Evolutionary conservation across 2,113 vertebrate species (phyloP), one percentile per base, ranked within the genome.

Genomic region (Callithrix jacchus): DNA sequence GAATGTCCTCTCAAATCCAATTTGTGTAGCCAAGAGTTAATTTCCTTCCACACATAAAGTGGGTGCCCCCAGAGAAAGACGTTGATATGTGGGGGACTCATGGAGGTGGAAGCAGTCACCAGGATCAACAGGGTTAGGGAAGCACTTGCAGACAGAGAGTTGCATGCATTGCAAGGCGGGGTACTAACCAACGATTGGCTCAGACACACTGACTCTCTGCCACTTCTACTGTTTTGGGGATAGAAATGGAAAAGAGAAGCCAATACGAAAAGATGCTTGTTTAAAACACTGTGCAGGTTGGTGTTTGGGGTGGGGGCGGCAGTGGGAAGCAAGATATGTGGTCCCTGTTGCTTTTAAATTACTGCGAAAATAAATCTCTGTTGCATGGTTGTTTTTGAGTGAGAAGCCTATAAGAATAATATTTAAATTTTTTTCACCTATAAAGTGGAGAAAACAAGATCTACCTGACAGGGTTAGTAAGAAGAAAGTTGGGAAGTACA

Each of bases 1-100:
- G 61, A 37, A 94, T 92, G 25, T 76, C 35, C 35, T 96, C 87
- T 70, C 89, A 97, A 91, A 73, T 92, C 61, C 76, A 96, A 92
- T 87, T 94, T 87, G 81, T 93, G 95, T 76, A 71, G 42, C 56
- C 18, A 32, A 56, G 76, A 92, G 82, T 85, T 87, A 92, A 89
- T 25, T 80, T 91, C 42, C 66, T 21, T 84, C 23, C 92, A 54
- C n/a, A 79, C 73, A 85, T 56, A 70, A 76, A 18, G 20, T 56
- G 35, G 27, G 25, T 92, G 68, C 61, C 87, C 27, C 35, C 52
- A 40, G 94, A 96, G 87, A 90, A 80, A 40, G 74, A 77, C 56
- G 71, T 54, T 93, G 87, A 52, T 76, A 52, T 93, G 23, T n/a
- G 92, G 76, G 37, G 47, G 84, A 95, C 93, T 91, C 64, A 17